A percentile compares a stretch with the other conserved stretches of the same genome.
phyloP scores from a whole-genome alignment of 1,140 invertebrate genomes.

The Diprion similis region DNA sequence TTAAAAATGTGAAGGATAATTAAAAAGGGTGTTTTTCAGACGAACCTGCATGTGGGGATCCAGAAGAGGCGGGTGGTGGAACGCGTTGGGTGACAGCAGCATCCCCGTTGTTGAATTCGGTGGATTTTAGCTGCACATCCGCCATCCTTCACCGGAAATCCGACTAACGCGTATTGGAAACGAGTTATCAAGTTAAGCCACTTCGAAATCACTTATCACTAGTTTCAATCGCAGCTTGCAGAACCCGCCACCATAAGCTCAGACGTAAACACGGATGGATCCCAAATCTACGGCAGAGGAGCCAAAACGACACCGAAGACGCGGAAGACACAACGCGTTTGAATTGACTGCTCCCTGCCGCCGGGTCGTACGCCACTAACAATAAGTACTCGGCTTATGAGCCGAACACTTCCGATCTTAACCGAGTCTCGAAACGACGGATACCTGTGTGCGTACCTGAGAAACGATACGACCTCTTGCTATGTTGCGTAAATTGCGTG shows the following conservation, averaged over 20 bases:
- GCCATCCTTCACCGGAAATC: not conserved
- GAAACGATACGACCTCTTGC: too few relatives aligned
- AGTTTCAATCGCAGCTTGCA: not conserved
- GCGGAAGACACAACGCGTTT: slow-evolving; percentile 49
- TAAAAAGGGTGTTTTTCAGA: not conserved
- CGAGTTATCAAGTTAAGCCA: not conserved
- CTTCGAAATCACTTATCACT: not conserved
- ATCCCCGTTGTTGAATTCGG: not conserved
- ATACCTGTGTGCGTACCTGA: not conserved
- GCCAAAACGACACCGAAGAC: slow-evolving; percentile 12
- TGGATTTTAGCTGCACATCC: not conserved
- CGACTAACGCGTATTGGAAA: not conserved
- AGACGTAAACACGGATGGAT: not conserved
- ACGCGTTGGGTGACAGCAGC: not conserved
- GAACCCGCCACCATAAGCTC: too few relatives aligned
- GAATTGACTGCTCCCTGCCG: slow-evolving; percentile 49
- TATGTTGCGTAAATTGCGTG: too few relatives aligned
- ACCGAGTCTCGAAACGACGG: slow-evolving; percentile 25
- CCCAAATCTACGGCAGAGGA: not conserved
- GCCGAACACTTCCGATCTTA: slow-evolving; percentile 30
- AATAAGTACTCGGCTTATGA: slow-evolving; percentile 15
- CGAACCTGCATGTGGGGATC: not conserved
- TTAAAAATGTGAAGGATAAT: too few relatives aligned
- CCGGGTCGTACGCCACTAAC: slow-evolving; percentile 37
- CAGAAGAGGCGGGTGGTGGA: not conserved